A percentile compares a stretch with the other conserved stretches of the same genome.
phyloP scores from a whole-genome alignment of 2,113 vertebrate species.

The Theristicus caerulescens region DNA sequence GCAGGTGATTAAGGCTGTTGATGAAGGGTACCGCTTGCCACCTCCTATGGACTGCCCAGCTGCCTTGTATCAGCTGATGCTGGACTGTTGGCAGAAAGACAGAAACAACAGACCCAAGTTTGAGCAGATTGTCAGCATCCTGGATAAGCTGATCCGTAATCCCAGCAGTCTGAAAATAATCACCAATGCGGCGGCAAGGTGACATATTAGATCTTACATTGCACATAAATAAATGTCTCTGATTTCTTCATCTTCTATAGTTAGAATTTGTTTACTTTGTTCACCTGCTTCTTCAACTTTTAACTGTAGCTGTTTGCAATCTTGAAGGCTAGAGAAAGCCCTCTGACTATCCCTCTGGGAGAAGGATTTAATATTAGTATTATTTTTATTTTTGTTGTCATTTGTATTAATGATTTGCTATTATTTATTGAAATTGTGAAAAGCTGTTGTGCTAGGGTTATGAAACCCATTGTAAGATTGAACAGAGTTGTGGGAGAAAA shows the following conservation, averaged over 20 bases:
- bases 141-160: conserved; percentile 98
- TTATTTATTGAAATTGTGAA: neutral
- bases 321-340: neutral
- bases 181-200: conserved; percentile 93
- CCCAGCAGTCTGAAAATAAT: conserved; percentile 95
- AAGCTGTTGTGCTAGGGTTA: neutral
- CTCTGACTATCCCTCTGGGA: neutral
- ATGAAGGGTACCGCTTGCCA: conserved; percentile 95
- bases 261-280: neutral
- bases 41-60: conserved; percentile 99
- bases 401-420: neutral
- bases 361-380: neutral
- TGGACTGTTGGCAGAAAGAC: conserved; percentile 99
- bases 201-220: conserved; percentile 32
- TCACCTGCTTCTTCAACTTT: neutral
- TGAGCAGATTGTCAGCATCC: conserved; percentile 97
- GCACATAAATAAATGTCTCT: neutral
- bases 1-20: conserved; percentile 97
- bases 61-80: conserved; percentile 95
- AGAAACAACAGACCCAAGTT: conserved; percentile 97
- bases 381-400: neutral
- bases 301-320: neutral
- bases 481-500: neutral
- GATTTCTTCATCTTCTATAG: neutral
- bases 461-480: neutral